Percentiles rank a stretch among this genome's conserved stretches.
phyloP scores from a whole-genome alignment of 1,140 invertebrate genomes.

The silkworm (Bombyx mori) region ASM3026992v2 NC_085108.1:7897001-7897500 shows the following conservation, averaged over 20 bases:
- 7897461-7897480: too few relatives aligned
- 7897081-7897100: conserved; percentile 72
- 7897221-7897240: conserved; percentile 80
- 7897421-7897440: too few relatives aligned
- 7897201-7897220: conserved; percentile 89
- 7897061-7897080: neutral
- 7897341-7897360: too few relatives aligned
- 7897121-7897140: conserved; percentile 77
- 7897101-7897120: conserved; percentile 89
- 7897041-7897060: neutral
- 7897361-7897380: too few relatives aligned
- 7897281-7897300: too few relatives aligned
- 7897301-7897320: neutral
- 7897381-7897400: too few relatives aligned
- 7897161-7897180: conserved; percentile 88
- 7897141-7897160: conserved; percentile 76
- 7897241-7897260: conserved; percentile 24
- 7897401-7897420: too few relatives aligned
- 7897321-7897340: too few relatives aligned
- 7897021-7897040: too few relatives aligned
- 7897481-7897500: too few relatives aligned
- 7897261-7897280: neutral
- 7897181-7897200: conserved; percentile 92
- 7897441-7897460: too few relatives aligned
- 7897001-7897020: too few relatives aligned